Evolutionary conservation across 2,888 invertebrate genomes (phyloP).

Genomic region (Meiosimyza platycephala): DNA sequence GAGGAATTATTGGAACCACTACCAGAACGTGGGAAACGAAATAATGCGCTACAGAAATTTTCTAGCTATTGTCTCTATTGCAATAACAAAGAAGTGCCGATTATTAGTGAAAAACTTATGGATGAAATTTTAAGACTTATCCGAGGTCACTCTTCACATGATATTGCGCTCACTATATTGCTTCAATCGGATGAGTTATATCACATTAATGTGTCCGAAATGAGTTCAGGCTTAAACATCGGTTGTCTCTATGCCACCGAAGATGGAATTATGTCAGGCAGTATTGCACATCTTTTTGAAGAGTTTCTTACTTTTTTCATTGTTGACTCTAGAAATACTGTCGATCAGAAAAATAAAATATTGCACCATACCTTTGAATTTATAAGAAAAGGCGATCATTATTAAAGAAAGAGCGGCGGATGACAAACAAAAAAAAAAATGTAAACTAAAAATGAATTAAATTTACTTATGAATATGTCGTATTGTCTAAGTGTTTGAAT

Average conservation of each 20-base stretch:
- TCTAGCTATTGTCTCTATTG: constrained; percentile 46
- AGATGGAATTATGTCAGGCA: constrained; percentile 43
- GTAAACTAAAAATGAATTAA: background rate
- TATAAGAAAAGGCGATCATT: constrained; percentile 14
- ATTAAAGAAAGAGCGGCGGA: background rate
- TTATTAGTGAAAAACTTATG: constrained; percentile 37
- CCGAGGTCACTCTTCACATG: constrained; percentile 10
- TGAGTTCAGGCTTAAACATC: constrained; percentile 40
- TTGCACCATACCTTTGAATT: constrained; percentile 46
- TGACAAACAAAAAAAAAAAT: too few relatives aligned
- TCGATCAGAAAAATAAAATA: constrained; percentile 40
- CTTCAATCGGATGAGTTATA: constrained; percentile 51
- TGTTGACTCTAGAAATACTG: constrained; percentile 42
- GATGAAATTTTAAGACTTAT: constrained; percentile 39
- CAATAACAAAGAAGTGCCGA: constrained; percentile 20
- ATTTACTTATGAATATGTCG: background rate
- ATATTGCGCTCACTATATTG: constrained; percentile 48
- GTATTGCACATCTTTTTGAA: constrained; percentile 38
- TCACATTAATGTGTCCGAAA: constrained; percentile 51
- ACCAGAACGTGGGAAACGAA: background rate
- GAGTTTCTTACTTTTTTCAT: constrained; percentile 45
- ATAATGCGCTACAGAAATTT: background rate
- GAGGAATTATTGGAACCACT: background rate
- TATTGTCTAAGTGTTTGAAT: constrained; percentile 29
- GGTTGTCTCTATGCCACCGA: constrained; percentile 52